phyloP scores from a whole-genome alignment of 2,888 invertebrate species.

The Tachystola acroxantha region DNA sequence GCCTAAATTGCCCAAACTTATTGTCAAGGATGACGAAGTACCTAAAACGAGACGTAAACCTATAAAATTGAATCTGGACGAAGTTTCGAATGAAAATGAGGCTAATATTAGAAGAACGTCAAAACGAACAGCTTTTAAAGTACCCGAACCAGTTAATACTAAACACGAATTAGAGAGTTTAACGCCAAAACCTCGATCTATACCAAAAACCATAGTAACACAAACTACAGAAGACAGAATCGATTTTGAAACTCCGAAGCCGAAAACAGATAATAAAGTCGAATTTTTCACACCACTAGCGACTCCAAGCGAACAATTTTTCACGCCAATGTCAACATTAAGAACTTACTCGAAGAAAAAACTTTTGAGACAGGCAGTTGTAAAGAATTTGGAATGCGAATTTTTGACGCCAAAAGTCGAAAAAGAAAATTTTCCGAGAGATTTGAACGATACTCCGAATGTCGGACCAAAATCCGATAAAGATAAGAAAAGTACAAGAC shows the following conservation, averaged over 20 bases:
- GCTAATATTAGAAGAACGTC: conserved; percentile 15
- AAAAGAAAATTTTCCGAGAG: conserved; percentile 8
- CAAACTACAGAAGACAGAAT: conserved; percentile 19
- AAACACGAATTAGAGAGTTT: conserved; percentile 43
- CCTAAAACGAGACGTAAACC: conserved; percentile 43
- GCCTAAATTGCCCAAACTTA: conserved; percentile 24
- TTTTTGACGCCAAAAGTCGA: conserved; percentile 39
- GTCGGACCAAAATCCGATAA: no score
- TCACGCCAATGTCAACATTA: conserved; percentile 48
- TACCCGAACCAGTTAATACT: conserved; percentile 42
- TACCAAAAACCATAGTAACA: conserved; percentile 29
- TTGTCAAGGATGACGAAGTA: conserved; percentile 50
- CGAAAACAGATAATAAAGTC: conserved; percentile 8
- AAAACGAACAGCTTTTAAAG: conserved; percentile 41
- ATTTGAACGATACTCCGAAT: no score
- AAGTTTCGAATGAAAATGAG: conserved; percentile 26
- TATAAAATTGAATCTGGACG: conserved; percentile 47
- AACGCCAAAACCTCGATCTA: conserved; percentile 36
- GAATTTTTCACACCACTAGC: conserved; percentile 46
- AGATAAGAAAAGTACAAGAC: no score
- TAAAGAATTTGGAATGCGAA: conserved; percentile 56
- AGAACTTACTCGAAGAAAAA: conserved; percentile 47
- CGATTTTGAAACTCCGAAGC: conserved; percentile 20
- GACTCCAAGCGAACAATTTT: conserved; percentile 45
- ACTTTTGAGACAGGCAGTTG: conserved; percentile 32